Evolutionary conservation across 2,797 vertebrate genomes (phyloP).

Genomic region (Nyctibius grandis): DNA sequence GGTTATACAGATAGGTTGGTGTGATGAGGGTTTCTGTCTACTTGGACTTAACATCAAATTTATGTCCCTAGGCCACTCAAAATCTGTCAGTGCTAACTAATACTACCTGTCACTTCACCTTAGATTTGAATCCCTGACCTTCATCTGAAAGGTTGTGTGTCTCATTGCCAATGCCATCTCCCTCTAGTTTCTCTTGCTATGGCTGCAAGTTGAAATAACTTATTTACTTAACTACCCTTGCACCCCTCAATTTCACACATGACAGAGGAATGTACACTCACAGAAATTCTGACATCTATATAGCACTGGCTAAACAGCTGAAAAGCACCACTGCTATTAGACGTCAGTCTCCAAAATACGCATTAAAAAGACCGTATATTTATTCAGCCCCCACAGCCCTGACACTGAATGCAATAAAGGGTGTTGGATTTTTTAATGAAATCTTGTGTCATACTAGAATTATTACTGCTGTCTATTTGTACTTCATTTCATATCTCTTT

Average conservation of each 20-base stretch:
- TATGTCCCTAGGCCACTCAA: background rate
- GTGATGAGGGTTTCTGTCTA: background rate
- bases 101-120: constrained; percentile 1
- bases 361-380: background rate
- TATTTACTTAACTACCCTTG: background rate
- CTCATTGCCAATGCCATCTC: background rate
- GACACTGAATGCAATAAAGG: background rate
- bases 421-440: constrained; percentile 16
- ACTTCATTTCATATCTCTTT: constrained; percentile 24
- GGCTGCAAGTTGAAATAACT: background rate
- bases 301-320: background rate
- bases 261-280: background rate
- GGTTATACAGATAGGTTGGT: background rate
- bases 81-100: constrained; percentile 19
- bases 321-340: background rate
- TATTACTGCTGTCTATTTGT: constrained; percentile 9
- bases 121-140: background rate
- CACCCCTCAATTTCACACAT: background rate
- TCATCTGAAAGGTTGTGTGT: background rate
- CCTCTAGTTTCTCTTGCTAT: background rate
- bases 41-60: background rate
- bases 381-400: background rate
- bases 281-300: background rate
- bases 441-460: background rate
- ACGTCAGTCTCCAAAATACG: background rate